Base-by-base conservation (phyloP, 2,888 invertebrate genomes). In the Hetaerina titia region DNA sequence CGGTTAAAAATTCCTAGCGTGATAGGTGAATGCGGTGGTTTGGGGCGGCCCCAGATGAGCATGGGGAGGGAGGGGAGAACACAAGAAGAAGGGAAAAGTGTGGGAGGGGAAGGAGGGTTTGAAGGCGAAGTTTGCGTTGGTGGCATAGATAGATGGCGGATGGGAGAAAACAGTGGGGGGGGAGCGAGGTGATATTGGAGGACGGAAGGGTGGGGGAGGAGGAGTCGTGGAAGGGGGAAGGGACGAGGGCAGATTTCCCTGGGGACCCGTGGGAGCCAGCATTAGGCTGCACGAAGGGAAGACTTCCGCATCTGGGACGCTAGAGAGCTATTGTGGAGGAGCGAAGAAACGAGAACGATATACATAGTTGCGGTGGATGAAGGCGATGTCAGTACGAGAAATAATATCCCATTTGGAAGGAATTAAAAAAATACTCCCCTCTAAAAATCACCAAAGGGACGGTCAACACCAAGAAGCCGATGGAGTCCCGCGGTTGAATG, bases 251-350 rank as follows among this genome's bases (percentile, higher is more conserved):
- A 69, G 69, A 92, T 31, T 92, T 92, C 92, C 74, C 92, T 74
- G 22, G 92, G 69, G 92, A 92, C 22, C 69, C 69, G 90, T 63
- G 81, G 31, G 90, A 90, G 60, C 63, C 90, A 17, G 57, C 15
- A 19, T 25, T 8, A 64, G 45, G 56, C 69, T 57, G 11, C 69
- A 45, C 74, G 56, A 31, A 45, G 64, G 45, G 15, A n/a, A 22
- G 81, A 69, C 92, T 92, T 92, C 92, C 92, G 92, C 56, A 64
- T 92, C 74, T 69, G 90, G 64, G 64, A 90, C 45, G 69, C 92
- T 60, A 2, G 1, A 45, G 13, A 81, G 81, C 81, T 81, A 31
- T 81, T 81, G 81, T 81, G 31, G 81, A 22, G 31, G 11, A n/a
- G 69, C 22, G 9, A 22, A 69, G 69, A 31, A 81, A 81, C 25